A percentile compares a stretch with the other conserved stretches of the same genome.
These are phyloP conservation scores for Campylorhamphus procurvoides DNA, from an alignment of 2,113 vertebrate genomes.

Conservation along the genomic window DNA sequence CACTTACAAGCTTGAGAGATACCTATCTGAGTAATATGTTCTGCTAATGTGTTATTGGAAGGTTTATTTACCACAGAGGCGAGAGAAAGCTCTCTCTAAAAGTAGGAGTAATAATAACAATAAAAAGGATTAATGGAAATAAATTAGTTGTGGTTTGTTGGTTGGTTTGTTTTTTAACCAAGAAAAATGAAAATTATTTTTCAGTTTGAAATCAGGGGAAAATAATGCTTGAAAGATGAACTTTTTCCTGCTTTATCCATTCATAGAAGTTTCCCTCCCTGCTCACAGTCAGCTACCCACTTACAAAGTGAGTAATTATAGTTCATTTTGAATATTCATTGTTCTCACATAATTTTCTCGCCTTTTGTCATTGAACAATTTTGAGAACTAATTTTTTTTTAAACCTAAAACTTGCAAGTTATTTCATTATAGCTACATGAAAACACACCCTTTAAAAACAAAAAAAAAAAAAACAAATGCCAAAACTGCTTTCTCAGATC, in stretches of 20 bases:
- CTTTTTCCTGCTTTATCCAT: not conserved
- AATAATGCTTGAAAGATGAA: not conserved
- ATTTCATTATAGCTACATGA: not conserved
- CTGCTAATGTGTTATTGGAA: not conserved
- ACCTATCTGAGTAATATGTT: not conserved
- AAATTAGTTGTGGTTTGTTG: not conserved
- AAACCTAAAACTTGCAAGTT: not conserved
- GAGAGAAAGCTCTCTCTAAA: not conserved
- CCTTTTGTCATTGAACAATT: not conserved
- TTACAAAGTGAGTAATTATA: not conserved
- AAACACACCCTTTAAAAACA: not conserved
- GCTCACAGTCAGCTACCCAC: not conserved
- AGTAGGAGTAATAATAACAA: not conserved
- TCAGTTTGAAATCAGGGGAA: not conserved
- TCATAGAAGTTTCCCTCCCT: not conserved
- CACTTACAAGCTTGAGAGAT: not conserved
- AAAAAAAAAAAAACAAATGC: accelerated
- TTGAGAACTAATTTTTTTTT: not conserved
- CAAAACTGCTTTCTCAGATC: not conserved
- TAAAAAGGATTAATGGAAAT: not conserved
- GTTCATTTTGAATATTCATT: not conserved
- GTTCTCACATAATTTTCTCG: not conserved
- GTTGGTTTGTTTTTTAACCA: accelerated
- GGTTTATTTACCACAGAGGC: not conserved
- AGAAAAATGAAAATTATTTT: not conserved